These are phyloP conservation scores for Margaritifera margaritifera DNA, from an alignment of 2,888 invertebrate species.

Conservation along the genomic window DNA sequence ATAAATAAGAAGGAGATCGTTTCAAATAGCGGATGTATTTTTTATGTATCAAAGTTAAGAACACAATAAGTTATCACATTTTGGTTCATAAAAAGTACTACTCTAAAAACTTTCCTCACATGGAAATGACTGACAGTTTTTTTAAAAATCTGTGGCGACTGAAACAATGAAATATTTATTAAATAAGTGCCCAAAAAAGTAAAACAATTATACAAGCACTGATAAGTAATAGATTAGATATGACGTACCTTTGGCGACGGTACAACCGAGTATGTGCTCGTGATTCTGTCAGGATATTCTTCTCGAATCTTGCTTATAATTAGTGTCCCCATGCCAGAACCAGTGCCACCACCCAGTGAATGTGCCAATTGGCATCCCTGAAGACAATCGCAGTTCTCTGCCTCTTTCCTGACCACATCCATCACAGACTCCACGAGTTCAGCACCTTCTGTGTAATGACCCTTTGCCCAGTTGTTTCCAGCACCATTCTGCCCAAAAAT, in stretches of 20 bases:
- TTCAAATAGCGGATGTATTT: too few species aligned
- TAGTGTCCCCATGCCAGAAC: slow-evolving; percentile 90
- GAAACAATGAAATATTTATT: background rate
- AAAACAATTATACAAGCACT: too few species aligned
- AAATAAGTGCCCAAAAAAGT: background rate
- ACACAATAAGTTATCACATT: too few species aligned
- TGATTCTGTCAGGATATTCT: slow-evolving; percentile 90
- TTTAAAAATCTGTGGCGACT: background rate
- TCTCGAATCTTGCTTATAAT: slow-evolving; percentile 97
- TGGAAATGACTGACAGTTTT: background rate
- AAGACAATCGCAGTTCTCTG: slow-evolving; percentile 67
- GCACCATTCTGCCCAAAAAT: slow-evolving; percentile 78
- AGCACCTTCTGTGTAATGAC: slow-evolving; percentile 69
- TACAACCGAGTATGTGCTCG: slow-evolving; percentile 97
- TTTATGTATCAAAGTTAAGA: too few species aligned
- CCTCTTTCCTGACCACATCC: slow-evolving; percentile 68
- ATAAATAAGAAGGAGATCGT: too few species aligned
- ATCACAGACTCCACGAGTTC: slow-evolving; percentile 68
- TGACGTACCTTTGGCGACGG: slow-evolving; percentile 82
- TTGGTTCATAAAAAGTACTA: background rate
- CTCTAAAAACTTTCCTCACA: slow-evolving; percentile 3
- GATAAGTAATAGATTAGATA: background rate
- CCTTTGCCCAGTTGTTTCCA: slow-evolving; percentile 69
- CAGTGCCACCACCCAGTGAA: slow-evolving; percentile 90
- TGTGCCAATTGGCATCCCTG: slow-evolving; percentile 70